A percentile compares a stretch with the other conserved stretches of the same genome.
phyloP scores from a whole-genome alignment of 2,888 invertebrate species.

The Caenorhabditis afra region DNA sequence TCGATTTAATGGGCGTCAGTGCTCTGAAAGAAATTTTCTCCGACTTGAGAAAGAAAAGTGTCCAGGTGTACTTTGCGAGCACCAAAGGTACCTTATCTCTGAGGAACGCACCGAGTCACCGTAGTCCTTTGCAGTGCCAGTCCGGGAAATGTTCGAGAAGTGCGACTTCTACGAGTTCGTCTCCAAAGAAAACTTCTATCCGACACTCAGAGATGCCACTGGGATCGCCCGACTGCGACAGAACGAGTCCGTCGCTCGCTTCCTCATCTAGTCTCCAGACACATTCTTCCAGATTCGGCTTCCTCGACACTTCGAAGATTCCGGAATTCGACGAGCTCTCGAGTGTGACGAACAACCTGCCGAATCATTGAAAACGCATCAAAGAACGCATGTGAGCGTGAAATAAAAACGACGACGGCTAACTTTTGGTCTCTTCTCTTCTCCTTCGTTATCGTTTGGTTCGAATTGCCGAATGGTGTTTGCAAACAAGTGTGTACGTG shows the following conservation, averaged over 20 bases:
- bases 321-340: constrained; percentile 40
- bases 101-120: background rate
- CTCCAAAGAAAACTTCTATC: constrained; percentile 78
- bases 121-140: background rate
- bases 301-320: constrained; percentile 41
- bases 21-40: constrained; percentile 76
- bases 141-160: constrained; percentile 64
- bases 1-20: constrained; percentile 80
- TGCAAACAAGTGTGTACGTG: constrained; percentile 18
- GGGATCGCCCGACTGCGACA: constrained; percentile 74
- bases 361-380: constrained; percentile 22
- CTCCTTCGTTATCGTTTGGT: constrained; percentile 18
- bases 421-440: constrained; percentile 28
- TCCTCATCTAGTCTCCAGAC: too few relatives aligned
- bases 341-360: constrained; percentile 27
- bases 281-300: constrained; percentile 33
- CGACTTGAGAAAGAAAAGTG: constrained; percentile 66
- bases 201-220: constrained; percentile 78
- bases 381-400: background rate
- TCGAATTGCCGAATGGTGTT: constrained; percentile 23
- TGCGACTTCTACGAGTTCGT: constrained; percentile 76
- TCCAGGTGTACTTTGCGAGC: constrained; percentile 78
- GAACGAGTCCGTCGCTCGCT: constrained; percentile 45
- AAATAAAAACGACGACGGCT: constrained; percentile 18
- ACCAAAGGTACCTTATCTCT: constrained; percentile 64